phyloP scores from a whole-genome alignment of 2,113 vertebrate genomes.

The Alouatta palliata region DNA sequence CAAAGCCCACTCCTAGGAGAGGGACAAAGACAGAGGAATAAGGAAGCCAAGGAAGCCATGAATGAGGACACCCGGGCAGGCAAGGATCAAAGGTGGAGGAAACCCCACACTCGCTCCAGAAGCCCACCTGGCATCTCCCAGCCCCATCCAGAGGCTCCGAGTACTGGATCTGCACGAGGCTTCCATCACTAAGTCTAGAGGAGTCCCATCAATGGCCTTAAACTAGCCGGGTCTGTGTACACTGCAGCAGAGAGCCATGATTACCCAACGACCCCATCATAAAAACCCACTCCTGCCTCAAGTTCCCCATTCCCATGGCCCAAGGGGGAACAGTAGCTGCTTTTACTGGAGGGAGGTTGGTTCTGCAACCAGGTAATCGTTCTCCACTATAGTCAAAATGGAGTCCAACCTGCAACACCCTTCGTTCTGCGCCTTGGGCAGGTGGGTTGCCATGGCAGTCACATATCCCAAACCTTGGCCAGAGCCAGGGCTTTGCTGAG shows the following conservation, averaged over 20 bases:
- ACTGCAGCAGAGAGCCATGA: not conserved
- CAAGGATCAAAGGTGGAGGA: not conserved
- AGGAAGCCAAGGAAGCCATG: not conserved
- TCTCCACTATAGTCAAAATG: not conserved
- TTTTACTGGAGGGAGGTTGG: fast-evolving
- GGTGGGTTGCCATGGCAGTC: not conserved
- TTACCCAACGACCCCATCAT: fast-evolving
- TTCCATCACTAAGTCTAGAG: not conserved
- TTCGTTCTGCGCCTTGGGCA: fast-evolving
- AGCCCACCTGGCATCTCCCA: not conserved
- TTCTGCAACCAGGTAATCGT: not conserved
- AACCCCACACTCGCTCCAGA: not conserved
- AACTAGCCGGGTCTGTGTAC: not conserved
- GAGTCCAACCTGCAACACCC: not conserved
- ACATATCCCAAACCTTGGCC: not conserved
- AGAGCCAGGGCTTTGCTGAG: not conserved
- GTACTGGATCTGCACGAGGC: too few relatives aligned
- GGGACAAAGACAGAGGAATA: too few relatives aligned
- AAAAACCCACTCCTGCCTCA: not conserved
- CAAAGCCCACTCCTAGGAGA: not conserved
- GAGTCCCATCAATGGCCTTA: too few relatives aligned
- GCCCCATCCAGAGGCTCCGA: not conserved
- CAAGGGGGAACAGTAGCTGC: too few relatives aligned
- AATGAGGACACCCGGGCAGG: too few relatives aligned
- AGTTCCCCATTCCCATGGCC: fast-evolving